phyloP scores from a whole-genome alignment of 2,888 invertebrate genomes.

The Stenurella melanura region DNA sequence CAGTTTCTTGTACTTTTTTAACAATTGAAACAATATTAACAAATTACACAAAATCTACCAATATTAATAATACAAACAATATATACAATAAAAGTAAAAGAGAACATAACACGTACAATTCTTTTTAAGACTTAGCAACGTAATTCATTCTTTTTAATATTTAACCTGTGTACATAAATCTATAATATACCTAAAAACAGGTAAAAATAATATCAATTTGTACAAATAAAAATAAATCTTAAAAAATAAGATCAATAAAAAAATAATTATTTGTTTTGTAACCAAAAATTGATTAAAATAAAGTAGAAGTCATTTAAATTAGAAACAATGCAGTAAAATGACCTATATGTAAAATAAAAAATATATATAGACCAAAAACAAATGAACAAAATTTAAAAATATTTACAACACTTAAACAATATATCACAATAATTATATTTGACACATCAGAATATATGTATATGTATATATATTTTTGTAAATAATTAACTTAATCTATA shows the following conservation, averaged over 20 bases:
- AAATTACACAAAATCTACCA: conserved; percentile 62
- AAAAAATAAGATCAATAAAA: conserved; percentile 51
- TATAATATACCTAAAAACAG: conserved; percentile 45
- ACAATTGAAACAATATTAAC: conserved; percentile 69
- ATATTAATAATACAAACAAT: conserved; percentile 64
- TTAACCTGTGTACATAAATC: conserved; percentile 50
- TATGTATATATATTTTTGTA: conserved; percentile 46
- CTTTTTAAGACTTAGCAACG: conserved; percentile 49
- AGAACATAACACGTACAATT: conserved; percentile 56
- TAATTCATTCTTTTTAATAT: conserved; percentile 13
- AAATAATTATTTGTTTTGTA: conserved; percentile 9
- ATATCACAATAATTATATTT: conserved; percentile 71
- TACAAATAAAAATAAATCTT: conserved; percentile 52
- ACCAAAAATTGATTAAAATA: conserved; percentile 37
- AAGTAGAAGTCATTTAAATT: conserved; percentile 12
- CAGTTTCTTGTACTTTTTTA: conserved; percentile 68
- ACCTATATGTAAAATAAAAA: conserved; percentile 31
- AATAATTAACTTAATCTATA: conserved; percentile 52
- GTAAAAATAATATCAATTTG: conserved; percentile 56
- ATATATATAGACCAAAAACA: conserved; percentile 33
- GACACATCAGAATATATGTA: conserved; percentile 67
- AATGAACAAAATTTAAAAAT: conserved; percentile 39
- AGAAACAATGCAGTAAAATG: not conserved
- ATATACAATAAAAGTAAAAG: conserved; percentile 62
- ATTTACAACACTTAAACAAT: conserved; percentile 58